Evolutionary conservation across 2,113 vertebrate species (phyloP).

Genomic region (Polyodon spathula): DNA sequence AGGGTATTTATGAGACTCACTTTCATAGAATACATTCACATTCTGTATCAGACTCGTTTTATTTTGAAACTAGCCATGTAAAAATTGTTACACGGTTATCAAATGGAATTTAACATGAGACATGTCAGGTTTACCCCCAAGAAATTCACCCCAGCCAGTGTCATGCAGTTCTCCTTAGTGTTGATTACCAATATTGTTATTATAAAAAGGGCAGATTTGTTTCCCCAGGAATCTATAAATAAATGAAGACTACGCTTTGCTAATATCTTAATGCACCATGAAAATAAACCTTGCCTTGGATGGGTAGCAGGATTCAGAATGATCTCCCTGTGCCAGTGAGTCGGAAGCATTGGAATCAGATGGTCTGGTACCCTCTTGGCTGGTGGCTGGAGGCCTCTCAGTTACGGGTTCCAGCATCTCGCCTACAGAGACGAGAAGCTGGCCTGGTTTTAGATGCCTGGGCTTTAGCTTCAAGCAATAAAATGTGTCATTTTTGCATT

Average conservation of each 20-base stretch:
- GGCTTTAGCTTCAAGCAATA: constrained; percentile 54
- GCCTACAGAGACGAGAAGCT: constrained; percentile 41
- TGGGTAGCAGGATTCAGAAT: constrained; percentile 5
- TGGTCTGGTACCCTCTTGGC: constrained; percentile 22
- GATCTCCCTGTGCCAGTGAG: constrained; percentile 40
- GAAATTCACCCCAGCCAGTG: too few species aligned
- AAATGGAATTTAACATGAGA: too few species aligned
- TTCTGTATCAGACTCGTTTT: too few species aligned
- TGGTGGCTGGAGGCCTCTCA: constrained; percentile 41
- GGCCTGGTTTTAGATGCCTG: constrained; percentile 52
- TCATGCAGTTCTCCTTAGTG: too few species aligned
- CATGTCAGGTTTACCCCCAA: too few species aligned
- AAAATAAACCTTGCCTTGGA: neutral
- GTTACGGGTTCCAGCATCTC: constrained; percentile 49
- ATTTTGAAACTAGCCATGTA: too few species aligned
- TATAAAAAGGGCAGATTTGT: too few species aligned
- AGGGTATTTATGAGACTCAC: too few species aligned
- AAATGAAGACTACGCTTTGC: constrained; percentile 15
- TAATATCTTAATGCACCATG: constrained; percentile 6
- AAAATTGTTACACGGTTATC: too few species aligned
- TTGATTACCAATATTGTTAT: too few species aligned
- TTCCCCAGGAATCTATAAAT: constrained; percentile 19
- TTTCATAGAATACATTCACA: too few species aligned
- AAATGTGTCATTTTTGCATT: constrained; percentile 28
- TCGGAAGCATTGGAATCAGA: constrained; percentile 25